Evolutionary conservation across 2,888 invertebrate species (phyloP).

Genomic region (Eurytoma californica): DNA sequence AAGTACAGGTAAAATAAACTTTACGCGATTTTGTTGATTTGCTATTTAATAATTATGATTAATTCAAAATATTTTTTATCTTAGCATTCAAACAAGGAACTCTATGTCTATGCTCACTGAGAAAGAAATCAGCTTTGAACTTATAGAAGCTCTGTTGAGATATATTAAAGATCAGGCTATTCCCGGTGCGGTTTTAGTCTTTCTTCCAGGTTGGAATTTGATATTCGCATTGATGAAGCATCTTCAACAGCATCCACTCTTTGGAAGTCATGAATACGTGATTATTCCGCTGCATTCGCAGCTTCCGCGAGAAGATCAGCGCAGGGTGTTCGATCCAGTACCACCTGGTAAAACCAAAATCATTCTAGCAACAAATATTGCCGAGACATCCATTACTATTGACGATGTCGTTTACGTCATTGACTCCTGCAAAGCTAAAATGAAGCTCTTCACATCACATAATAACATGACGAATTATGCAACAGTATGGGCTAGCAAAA

Average conservation of each 20-base stretch:
- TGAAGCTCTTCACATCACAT: constrained; percentile 98
- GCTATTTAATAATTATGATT: not conserved
- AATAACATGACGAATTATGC: constrained; percentile 99
- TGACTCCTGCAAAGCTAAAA: constrained; percentile 97
- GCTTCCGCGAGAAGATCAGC: constrained; percentile 95
- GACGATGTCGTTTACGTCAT: constrained; percentile 99
- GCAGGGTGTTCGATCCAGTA: constrained; percentile 92
- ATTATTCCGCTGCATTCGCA: constrained; percentile 98
- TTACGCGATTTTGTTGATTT: not conserved
- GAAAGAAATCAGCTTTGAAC: constrained; percentile 93
- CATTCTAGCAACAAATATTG: constrained; percentile 97
- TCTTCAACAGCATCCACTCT: constrained; percentile 84
- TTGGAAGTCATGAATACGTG: constrained; percentile 81
- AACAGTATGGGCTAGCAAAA: constrained; percentile 95
- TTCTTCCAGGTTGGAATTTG: constrained; percentile 97
- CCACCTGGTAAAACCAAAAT: constrained; percentile 92
- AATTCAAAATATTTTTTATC: not conserved
- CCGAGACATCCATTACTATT: constrained; percentile 98
- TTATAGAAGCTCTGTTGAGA: constrained; percentile 87
- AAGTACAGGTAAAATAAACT: constrained; percentile 59
- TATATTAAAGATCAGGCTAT: constrained; percentile 80
- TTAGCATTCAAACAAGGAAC: constrained; percentile 79
- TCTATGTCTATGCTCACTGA: constrained; percentile 89
- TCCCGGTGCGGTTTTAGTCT: constrained; percentile 93
- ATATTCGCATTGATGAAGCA: constrained; percentile 94